phyloP scores from a whole-genome alignment of 2,113 vertebrate species.

The Empidonax traillii region DNA sequence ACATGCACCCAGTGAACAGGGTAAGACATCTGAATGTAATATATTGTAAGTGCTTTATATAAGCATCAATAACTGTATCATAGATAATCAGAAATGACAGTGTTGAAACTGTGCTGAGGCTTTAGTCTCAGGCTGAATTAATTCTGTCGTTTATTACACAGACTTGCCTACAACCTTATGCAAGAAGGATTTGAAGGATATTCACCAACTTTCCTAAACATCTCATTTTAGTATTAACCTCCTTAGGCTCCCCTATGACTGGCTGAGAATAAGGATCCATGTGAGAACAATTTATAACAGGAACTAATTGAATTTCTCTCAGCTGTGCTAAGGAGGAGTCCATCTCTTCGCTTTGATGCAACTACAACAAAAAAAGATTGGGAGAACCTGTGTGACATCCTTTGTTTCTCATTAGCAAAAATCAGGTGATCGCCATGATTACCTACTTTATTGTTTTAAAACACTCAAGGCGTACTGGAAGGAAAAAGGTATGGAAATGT shows the following conservation, averaged over 20 bases:
- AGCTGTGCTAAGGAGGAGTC: neutral
- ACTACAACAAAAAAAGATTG: neutral
- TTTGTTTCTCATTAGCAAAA: neutral
- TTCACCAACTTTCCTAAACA: neutral
- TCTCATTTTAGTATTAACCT: neutral
- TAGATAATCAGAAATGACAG: neutral
- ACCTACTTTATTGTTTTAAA: neutral
- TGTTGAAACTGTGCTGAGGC: neutral
- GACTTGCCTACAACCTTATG: neutral
- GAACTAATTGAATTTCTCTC: neutral
- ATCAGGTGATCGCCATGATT: neutral
- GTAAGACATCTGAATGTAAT: neutral
- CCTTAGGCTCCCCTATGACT: rapidly evolving
- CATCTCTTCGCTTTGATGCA: neutral
- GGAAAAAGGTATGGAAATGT: neutral
- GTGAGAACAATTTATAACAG: neutral
- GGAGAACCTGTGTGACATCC: neutral
- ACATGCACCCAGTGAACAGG: neutral
- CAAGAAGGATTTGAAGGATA: neutral
- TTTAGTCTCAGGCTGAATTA: neutral
- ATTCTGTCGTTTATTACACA: neutral
- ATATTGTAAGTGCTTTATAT: neutral
- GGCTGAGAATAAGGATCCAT: neutral
- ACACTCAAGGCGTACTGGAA: neutral
- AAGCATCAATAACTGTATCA: neutral